Base-by-base conservation (phyloP, 1,140 invertebrate species). In the Bicyclus anynana region DNA sequence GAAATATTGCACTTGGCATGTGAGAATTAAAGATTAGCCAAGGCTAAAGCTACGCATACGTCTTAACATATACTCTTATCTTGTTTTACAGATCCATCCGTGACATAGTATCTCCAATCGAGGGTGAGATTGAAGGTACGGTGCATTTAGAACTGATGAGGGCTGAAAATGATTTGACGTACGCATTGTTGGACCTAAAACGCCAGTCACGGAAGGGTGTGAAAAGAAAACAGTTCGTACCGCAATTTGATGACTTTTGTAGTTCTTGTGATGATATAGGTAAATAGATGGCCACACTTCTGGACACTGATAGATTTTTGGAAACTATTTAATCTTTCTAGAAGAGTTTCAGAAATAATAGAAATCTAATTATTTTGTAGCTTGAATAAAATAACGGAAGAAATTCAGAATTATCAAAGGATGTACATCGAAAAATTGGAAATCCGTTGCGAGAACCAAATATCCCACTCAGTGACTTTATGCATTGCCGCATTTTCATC, bases 391-490 rank as follows among this genome's bases (percentile, higher is more conserved):
- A 23, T 14, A 37, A 48, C 44, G 7, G 87, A 90, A 7, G 85
- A 90, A 5, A 80, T 12, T 13, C 29, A 21, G 56, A 62, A 73
- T 57, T 91, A 90, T 68, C 91, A 90, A 64, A 89, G 83, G 17
- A 90, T 82, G 16, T 94, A 93, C 76, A 77, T 85, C 20, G 89
- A 89, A 46, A 94, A 94, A 72, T 85, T 94, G 21, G 86, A 91
- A 62, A 75, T 89, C 17, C 90, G 93, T 6, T 95, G 94, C 73
- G 82, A 93, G 60, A 84, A 91, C 55, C 90, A 92, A 62, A 76
- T 93, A 4, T 80, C 80, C 3, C 88, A 78, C 27, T 90, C 89
- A 0, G 49, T 86, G 1, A 68, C 74, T 20, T 85, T 88, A 18
- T 93, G 91, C 55, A 80, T 91, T 53, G 74, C 91, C 18, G 89